Percentiles rank a stretch among this genome's conserved stretches.
Evolutionary conservation across 2,113 vertebrate species (phyloP).

Genomic region (Bagarius yarrelli): DNA sequence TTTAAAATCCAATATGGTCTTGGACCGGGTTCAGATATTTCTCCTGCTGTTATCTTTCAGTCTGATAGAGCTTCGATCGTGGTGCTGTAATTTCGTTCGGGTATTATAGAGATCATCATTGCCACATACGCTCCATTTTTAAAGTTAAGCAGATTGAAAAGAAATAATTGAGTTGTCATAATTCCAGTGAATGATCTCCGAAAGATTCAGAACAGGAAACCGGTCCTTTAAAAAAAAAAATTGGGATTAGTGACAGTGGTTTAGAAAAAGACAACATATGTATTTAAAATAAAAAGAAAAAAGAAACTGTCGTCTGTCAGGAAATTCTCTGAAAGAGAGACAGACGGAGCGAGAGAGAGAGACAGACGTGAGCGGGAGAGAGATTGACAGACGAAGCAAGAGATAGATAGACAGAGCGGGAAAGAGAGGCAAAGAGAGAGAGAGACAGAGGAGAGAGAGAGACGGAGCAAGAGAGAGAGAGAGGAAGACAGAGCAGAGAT

Average conservation of each 20-base stretch:
- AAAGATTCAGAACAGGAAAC: not conserved
- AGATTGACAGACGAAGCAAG: too few species aligned
- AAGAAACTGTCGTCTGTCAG: slow-evolving; percentile 34
- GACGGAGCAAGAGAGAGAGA: not conserved
- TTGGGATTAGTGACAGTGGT: not conserved
- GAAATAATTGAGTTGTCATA: not conserved
- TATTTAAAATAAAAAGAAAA: slow-evolving; percentile 22
- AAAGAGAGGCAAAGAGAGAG: too few species aligned
- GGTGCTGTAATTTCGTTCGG: not conserved
- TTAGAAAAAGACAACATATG: not conserved
- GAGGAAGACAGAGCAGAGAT: too few species aligned
- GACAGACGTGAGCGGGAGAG: too few species aligned
- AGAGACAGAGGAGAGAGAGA: not conserved
- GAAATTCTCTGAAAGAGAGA: slow-evolving; percentile 14
- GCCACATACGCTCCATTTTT: not conserved
- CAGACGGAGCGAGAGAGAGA: not conserved
- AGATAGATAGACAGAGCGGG: too few species aligned
- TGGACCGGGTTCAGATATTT: not conserved
- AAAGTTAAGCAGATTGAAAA: not conserved
- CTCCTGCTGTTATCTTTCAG: not conserved
- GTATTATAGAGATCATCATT: not conserved
- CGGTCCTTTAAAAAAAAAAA: not conserved
- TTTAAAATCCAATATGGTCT: not conserved
- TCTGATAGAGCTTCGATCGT: not conserved
- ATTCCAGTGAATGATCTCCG: too few species aligned